Evolutionary conservation across 1,140 invertebrate species (phyloP).

Genomic region (Zaprionus inermis): DNA sequence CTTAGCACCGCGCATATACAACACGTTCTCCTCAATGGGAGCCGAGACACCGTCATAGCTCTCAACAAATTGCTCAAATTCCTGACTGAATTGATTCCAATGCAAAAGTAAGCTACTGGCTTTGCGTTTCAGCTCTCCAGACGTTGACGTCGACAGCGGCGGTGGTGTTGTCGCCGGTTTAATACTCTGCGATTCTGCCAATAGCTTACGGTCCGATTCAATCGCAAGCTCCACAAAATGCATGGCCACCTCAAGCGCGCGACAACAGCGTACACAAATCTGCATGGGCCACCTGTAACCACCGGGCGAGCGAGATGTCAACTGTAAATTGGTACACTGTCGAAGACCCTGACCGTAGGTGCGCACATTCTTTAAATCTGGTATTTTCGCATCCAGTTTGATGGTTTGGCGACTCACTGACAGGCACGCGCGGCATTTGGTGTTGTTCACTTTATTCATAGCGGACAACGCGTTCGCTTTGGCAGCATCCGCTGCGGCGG

Average conservation of each 20-base stretch:
- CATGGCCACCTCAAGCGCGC: conserved; percentile 71
- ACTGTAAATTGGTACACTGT: conserved; percentile 62
- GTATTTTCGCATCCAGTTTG: conserved; percentile 56
- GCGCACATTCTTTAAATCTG: conserved; percentile 51
- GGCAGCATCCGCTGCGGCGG: conserved; percentile 47
- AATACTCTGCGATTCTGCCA: conserved; percentile 52
- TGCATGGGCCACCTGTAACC: conserved; percentile 72
- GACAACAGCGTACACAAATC: conserved; percentile 71
- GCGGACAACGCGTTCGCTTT: conserved; percentile 52
- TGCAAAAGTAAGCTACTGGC: conserved; percentile 61
- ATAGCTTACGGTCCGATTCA: conserved; percentile 63
- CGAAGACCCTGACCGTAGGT: conserved; percentile 64
- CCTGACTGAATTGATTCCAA: conserved; percentile 74
- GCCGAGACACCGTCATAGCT: conserved; percentile 58
- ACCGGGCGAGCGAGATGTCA: conserved; percentile 47
- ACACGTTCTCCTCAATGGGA: conserved; percentile 70
- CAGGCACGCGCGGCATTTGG: conserved; percentile 72
- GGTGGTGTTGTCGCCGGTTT: conserved; percentile 28
- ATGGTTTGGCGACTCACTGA: conserved; percentile 65
- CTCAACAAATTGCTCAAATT: conserved; percentile 71
- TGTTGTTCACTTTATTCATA: conserved; percentile 61
- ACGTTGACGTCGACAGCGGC: conserved; percentile 26
- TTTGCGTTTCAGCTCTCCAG: conserved; percentile 65
- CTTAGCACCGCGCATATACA: conserved; percentile 71
- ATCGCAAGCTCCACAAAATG: conserved; percentile 70